A percentile compares a stretch with the other conserved stretches of the same genome.
These are phyloP conservation scores for Contarinia nasturtii DNA, from an alignment of 1,140 invertebrate species.

Conservation along the genomic window DNA sequence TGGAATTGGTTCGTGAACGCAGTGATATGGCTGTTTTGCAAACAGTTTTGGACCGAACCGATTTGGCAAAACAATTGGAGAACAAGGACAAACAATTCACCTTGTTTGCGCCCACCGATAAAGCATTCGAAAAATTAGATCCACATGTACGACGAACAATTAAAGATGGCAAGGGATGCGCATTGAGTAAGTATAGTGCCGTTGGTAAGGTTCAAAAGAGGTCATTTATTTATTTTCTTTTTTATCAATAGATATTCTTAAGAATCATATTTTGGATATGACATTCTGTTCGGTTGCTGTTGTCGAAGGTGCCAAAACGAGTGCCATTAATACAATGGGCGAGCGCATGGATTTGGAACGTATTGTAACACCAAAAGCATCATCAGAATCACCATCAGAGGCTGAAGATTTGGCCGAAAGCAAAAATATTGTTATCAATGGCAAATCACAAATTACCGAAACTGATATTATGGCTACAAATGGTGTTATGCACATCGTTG, in stretches of 20 bases:
- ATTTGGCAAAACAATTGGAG: constrained; percentile 20
- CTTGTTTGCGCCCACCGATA: constrained; percentile 42
- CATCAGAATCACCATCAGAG: background rate
- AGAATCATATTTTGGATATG: constrained; percentile 41
- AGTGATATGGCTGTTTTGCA: constrained; percentile 20
- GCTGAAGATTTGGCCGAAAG: constrained; percentile 8
- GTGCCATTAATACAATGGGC: constrained; percentile 32
- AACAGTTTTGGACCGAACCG: constrained; percentile 20
- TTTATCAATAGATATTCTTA: constrained; percentile 30
- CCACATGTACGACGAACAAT: constrained; percentile 23
- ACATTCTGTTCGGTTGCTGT: constrained; percentile 42
- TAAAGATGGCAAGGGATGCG: constrained; percentile 26
- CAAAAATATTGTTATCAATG: constrained; percentile 23
- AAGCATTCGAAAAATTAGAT: constrained; percentile 34
- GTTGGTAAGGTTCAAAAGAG: background rate
- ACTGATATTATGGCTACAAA: constrained; percentile 38
- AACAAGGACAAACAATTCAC: constrained; percentile 36
- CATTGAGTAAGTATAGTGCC: constrained; percentile 22
- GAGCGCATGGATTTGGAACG: constrained; percentile 30
- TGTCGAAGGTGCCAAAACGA: constrained; percentile 28
- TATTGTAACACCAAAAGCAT: constrained; percentile 10
- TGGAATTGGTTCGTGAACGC: constrained; percentile 25
- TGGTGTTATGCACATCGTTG: constrained; percentile 48
- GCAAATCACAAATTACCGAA: constrained; percentile 24
- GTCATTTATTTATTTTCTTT: background rate